Evolutionary conservation across 2,888 invertebrate species (phyloP).

Genomic region (Psylliodes chrysocephalus): DNA sequence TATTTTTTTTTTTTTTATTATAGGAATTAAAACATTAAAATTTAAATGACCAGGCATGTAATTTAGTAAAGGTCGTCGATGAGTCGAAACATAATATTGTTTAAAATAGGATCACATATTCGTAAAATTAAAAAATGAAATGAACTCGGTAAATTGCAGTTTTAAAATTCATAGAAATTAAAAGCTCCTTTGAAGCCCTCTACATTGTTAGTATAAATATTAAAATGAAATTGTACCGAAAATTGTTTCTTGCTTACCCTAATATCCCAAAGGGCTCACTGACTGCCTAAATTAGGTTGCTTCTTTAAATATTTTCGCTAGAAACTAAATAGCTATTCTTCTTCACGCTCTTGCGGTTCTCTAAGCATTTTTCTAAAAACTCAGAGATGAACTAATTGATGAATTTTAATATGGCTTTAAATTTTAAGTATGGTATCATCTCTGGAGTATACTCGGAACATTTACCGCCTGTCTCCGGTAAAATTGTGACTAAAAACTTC

Average conservation of each 20-base stretch:
- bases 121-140: too few relatives aligned
- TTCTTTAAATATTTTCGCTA: neutral
- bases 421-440: neutral
- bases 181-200: constrained; percentile 1
- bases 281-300: neutral
- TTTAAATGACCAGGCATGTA: too few relatives aligned
- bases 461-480: constrained; percentile 1
- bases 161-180: constrained; percentile 5
- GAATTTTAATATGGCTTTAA: constrained; percentile 15
- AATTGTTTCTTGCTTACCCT: constrained; percentile 1
- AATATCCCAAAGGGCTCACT: neutral
- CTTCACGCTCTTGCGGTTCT: neutral
- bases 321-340: constrained; percentile 12
- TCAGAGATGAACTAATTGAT: constrained; percentile 16
- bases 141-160: neutral
- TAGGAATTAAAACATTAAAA: too few relatives aligned
- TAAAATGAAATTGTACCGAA: constrained; percentile 4
- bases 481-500: constrained; percentile 4
- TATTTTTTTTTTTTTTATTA: too few relatives aligned
- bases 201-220: neutral
- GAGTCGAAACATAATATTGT: too few relatives aligned
- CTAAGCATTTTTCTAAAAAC: neutral
- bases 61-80: too few relatives aligned
- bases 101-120: too few relatives aligned
- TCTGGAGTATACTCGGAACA: neutral